phyloP scores from a whole-genome alignment of 2,888 invertebrate species.

The Drosophila emarginata region DNA sequence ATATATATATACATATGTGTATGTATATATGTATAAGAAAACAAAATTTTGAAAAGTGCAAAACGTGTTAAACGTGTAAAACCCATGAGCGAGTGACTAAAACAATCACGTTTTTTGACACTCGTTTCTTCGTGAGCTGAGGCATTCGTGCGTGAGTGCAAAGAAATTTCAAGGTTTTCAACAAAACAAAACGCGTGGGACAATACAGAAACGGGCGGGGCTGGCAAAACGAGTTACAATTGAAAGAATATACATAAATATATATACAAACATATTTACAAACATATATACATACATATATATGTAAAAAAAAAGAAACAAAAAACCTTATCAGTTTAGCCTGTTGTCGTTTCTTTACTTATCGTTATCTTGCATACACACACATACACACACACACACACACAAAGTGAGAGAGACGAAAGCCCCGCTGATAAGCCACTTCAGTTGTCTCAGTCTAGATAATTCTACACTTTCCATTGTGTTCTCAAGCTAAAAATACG shows the following conservation, averaged over 20 bases:
- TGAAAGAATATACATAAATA: neutral
- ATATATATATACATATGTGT: slow-evolving; percentile 34
- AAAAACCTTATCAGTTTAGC: slow-evolving; percentile 11
- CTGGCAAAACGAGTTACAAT: slow-evolving; percentile 21
- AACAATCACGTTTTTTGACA: slow-evolving; percentile 71
- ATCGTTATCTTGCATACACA: slow-evolving; percentile 33
- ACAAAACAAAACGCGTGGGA: slow-evolving; percentile 35
- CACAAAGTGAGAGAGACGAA: slow-evolving; percentile 32
- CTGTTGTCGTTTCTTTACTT: slow-evolving; percentile 4
- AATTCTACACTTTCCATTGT: slow-evolving; percentile 28
- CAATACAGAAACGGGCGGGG: slow-evolving; percentile 21
- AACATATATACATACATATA: too few species aligned
- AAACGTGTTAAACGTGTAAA: slow-evolving; percentile 59
- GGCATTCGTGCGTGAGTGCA: slow-evolving; percentile 44
- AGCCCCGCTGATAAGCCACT: slow-evolving; percentile 56
- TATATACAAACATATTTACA: too few species aligned
- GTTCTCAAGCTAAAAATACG: slow-evolving; percentile 23
- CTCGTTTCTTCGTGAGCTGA: slow-evolving; percentile 29
- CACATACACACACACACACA: slow-evolving; percentile 14
- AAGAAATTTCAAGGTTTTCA: slow-evolving; percentile 63
- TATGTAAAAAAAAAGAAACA: neutral
- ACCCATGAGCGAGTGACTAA: slow-evolving; percentile 37
- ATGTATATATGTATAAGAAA: neutral
- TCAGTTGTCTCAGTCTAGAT: slow-evolving; percentile 33
- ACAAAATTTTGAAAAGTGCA: slow-evolving; percentile 39